Base-by-base conservation (phyloP, 1,140 invertebrate genomes). In the Globodera ellingtonae region DNA sequence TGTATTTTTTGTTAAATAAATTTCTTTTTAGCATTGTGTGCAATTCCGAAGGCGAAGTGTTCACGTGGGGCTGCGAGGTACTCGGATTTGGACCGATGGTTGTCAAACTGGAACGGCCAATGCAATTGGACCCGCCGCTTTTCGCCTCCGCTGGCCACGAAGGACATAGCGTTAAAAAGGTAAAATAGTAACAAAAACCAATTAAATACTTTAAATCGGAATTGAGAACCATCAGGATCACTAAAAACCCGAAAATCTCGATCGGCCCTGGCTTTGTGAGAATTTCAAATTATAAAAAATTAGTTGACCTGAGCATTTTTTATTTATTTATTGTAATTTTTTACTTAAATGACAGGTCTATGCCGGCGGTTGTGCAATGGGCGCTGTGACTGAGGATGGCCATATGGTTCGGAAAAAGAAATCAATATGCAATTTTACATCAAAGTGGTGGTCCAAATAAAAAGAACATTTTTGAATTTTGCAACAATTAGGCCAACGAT, bases 61-160 rank as follows among this genome's bases (percentile, higher is more conserved):
- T 62, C 62, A 79, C 83, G 10, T 85, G 84, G 84, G 84, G 84
- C 35, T 75, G 81, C 35, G 48, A 76, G 48, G 73, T 85, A 72
- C 79, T 85, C 35, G 84, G 84, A n/a, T 84, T 83, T 50, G 83
- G 83, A 4, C 84, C 84, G 4, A 50, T 73, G 67, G 52, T 84
- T 18, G 18, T 15, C 21, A 47, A 48, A 5, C 18, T 81, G 6
- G 48, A 66, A 47, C 56, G 75, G 21, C 83, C 83, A 66, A 84
- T 84, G 74, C 79, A 72, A 69, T 48, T 84, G 35, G 83, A 84
- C 65, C 75, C 75, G 13, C 83, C 78, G 24, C n/a, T 84, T 21
- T 85, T 85, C 65, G 79, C 83, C 48, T 77, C 77, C 8, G 75
- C 76, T 18, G 62, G 56, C n/a, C 77, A 79, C 35, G 82, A 84